A percentile compares a stretch with the other conserved stretches of the same genome.
phyloP scores from a whole-genome alignment of 2,113 vertebrate species.

The Limanda limanda region DNA sequence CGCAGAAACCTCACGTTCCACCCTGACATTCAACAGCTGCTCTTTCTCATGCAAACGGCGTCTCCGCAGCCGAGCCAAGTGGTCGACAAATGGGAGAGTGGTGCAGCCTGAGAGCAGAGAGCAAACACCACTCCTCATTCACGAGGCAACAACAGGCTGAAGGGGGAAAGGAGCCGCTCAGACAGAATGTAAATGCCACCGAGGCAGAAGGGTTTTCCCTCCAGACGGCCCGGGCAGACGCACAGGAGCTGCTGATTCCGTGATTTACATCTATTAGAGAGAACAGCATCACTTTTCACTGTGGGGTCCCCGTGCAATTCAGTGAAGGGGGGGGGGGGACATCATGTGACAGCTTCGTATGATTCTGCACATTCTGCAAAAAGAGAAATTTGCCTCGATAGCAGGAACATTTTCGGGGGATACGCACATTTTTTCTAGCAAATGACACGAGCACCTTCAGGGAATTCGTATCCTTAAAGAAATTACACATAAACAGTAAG shows the following conservation, averaged over 20 bases:
- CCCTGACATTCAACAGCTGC: background rate
- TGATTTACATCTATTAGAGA: background rate
- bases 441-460: too few relatives aligned
- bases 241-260: background rate
- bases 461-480: too few relatives aligned
- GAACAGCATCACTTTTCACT: background rate
- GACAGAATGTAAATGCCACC: constrained; percentile 7
- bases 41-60: background rate
- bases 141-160: constrained; percentile 12
- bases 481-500: too few relatives aligned
- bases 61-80: constrained; percentile 1
- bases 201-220: constrained; percentile 5
- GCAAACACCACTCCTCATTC: constrained; percentile 12
- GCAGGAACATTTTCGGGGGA: too few relatives aligned
- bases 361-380: background rate
- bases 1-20: background rate
- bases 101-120: background rate
- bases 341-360: too few relatives aligned
- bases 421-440: too few relatives aligned
- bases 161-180: background rate
- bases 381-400: background rate
- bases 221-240: background rate
- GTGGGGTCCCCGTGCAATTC: background rate
- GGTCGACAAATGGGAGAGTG: background rate
- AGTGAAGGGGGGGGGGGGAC: background rate